Evolutionary conservation across 2,113 vertebrate genomes (phyloP), one percentile per base, ranked within the genome.

Genomic region (Stigmatopora argus): DNA sequence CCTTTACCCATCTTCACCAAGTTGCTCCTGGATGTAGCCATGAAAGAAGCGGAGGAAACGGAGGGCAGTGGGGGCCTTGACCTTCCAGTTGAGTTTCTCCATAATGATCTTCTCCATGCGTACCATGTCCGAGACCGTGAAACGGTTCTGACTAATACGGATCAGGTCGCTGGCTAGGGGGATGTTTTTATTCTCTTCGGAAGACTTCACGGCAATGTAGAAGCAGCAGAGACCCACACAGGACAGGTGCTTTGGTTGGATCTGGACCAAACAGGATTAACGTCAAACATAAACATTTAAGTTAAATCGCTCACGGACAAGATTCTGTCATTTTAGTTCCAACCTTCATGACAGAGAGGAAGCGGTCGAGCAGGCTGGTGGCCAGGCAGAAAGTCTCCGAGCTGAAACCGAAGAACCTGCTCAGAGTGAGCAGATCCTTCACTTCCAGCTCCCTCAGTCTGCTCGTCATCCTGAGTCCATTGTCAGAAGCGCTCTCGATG

Each of bases 51-150:
- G 89, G 8, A 99, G 91, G 76, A 98, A 95, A 0, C 93, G 92
- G 64, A 95, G 91, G 6, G 94, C 92, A 41, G 97, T 99, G 7
- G 93, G 89, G 73, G 92, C 90, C 89, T 91, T 96, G 63, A 96
- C 90, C 85, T 95, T 97, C 92, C 94, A 94, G 71, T 86, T 87
- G 51, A 98, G 88, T 78, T 98, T 99, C 85, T 99, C 94, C 85
- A 97, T 67, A 57, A 99, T 64, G n/a, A 99, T 98, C 90, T 93
- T 96, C 83, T 99, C 96, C 97, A 99, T 99, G 76, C 97, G 93
- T 91, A 95, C 97, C 93, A 98, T 88, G 78, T 99, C 97, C 2
- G 94, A 95, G 78, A 94, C 91, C 0, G 94, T 98, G 76, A 99
- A 99, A 78, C 93, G 93, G 17, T 93, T 96, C 84, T 98, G 97